Percentiles rank a stretch among this genome's conserved stretches.
Conservation (phyloP, 2,113 vertebrate species). For the Tragelaphus scriptus region DNA sequence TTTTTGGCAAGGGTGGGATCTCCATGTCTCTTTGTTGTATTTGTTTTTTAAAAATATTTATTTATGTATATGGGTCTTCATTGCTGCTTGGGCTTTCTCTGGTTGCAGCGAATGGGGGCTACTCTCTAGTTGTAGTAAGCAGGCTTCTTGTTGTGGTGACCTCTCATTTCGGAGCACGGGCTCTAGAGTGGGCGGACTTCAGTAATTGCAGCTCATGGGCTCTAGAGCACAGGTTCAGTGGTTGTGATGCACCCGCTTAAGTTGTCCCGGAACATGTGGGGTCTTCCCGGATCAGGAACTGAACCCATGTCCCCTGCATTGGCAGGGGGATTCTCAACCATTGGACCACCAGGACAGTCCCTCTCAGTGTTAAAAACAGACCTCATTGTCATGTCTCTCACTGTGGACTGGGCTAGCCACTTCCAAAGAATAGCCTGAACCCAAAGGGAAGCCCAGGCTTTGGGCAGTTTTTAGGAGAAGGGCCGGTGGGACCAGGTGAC, state of each 20-base stretch:
- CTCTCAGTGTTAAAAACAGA: not conserved
- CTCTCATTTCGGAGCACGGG: not conserved
- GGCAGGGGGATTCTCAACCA: not conserved
- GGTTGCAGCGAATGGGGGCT: too few relatives aligned
- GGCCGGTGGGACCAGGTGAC: rapidly evolving
- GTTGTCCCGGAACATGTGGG: rapidly evolving
- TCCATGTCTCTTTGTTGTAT: not conserved
- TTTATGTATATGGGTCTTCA: not conserved
- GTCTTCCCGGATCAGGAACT: rapidly evolving
- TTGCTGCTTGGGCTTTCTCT: not conserved
- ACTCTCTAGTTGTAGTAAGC: not conserved
- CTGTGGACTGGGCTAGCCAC: not conserved
- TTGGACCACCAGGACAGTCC: too few relatives aligned
- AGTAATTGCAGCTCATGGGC: not conserved
- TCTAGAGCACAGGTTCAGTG: not conserved
- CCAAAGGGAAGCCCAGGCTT: not conserved
- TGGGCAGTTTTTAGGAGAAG: not conserved
- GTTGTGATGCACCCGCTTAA: not conserved
- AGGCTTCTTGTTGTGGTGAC: not conserved
- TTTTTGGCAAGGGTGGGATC: not conserved
- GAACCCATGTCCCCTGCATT: not conserved
- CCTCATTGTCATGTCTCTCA: not conserved
- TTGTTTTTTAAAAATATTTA: not conserved
- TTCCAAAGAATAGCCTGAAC: not conserved
- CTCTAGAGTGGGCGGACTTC: not conserved